Evolutionary conservation across 53 echinoderm and acorn worm species (phyloP).

Genomic region (Hippasteria phrygiana): DNA sequence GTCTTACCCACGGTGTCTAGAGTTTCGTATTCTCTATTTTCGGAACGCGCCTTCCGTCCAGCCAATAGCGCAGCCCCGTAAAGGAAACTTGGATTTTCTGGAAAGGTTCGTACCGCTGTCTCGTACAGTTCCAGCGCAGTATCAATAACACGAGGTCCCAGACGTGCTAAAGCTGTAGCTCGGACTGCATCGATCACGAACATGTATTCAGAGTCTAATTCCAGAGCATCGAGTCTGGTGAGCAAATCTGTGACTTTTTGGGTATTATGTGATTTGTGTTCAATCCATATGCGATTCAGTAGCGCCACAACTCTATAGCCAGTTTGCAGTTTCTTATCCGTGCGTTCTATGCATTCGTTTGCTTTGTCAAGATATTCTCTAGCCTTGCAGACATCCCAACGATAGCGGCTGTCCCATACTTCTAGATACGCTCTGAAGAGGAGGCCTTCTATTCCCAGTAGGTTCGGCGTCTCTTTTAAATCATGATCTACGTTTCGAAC

Average conservation of each 20-base stretch:
- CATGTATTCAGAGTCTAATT: neutral
- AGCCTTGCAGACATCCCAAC: neutral
- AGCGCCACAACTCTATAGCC: constrained; percentile 31
- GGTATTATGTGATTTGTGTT: neutral
- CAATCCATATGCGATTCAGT: constrained; percentile 48
- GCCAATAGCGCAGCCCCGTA: constrained; percentile 20
- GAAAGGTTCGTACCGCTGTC: neutral
- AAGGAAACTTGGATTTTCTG: constrained; percentile 1
- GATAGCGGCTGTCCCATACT: neutral
- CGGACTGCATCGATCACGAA: neutral
- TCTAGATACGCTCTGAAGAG: constrained; percentile 23
- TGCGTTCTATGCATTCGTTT: neutral
- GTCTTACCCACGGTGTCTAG: neutral
- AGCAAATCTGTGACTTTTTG: neutral
- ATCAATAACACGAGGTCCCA: neutral
- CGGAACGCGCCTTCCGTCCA: neutral
- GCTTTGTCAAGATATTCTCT: constrained; percentile 2
- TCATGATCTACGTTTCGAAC: neutral
- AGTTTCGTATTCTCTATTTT: neutral
- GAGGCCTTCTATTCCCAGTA: constrained; percentile 4
- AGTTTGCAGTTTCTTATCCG: neutral
- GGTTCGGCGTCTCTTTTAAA: neutral
- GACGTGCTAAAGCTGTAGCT: constrained; percentile 3
- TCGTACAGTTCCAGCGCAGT: neutral
- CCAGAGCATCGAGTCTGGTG: neutral